Percentiles rank a stretch among this genome's conserved stretches.
Evolutionary conservation across 1,140 invertebrate species (phyloP).

Genomic region (Ladona fulva): DNA sequence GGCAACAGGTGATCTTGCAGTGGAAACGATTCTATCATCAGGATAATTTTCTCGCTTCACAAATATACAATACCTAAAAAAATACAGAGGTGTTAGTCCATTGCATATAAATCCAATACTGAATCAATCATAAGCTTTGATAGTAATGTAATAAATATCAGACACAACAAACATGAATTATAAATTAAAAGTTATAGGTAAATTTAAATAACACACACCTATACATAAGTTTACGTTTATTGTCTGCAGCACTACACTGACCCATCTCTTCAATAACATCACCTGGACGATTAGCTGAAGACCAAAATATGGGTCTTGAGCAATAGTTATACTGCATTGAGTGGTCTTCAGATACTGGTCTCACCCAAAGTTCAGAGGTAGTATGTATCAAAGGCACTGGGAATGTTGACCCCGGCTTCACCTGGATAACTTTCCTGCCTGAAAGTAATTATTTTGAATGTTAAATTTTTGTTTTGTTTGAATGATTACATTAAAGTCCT

Average conservation of each 20-base stretch:
- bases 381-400: constrained; percentile 56
- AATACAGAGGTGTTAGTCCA: not conserved
- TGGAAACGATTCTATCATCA: constrained; percentile 37
- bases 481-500: no score
- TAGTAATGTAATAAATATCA: constrained; percentile 10
- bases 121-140: not conserved
- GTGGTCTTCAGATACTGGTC: constrained; percentile 37
- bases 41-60: constrained; percentile 74
- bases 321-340: constrained; percentile 47
- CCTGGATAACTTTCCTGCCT: constrained; percentile 26
- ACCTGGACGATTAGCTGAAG: constrained; percentile 45
- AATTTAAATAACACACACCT: constrained; percentile 29
- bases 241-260: constrained; percentile 32
- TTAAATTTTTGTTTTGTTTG: no score
- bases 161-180: constrained; percentile 12
- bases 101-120: not conserved
- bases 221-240: constrained; percentile 35
- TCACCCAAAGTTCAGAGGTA: constrained; percentile 48
- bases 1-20: not conserved
- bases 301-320: constrained; percentile 53
- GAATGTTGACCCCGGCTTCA: constrained; percentile 39
- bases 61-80: constrained; percentile 64
- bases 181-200: constrained; percentile 19
- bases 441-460: constrained; percentile 10
- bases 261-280: constrained; percentile 45